Percentiles rank a stretch among this genome's conserved stretches.
These are phyloP conservation scores for Dysdera silvatica DNA, from an alignment of 1,140 invertebrate species.

Conservation along the genomic window DNA sequence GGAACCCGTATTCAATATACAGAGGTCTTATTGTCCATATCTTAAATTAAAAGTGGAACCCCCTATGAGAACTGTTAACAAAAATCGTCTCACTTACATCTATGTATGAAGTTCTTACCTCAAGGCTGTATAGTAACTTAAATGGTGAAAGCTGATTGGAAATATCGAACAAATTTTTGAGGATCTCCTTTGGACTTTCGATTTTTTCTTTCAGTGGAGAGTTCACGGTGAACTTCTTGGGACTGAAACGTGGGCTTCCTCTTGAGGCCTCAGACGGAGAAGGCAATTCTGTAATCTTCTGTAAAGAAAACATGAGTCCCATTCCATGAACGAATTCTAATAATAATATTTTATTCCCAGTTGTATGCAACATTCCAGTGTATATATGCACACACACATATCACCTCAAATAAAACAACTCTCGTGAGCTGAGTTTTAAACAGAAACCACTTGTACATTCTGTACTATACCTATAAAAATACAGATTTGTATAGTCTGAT, in stretches of 20 bases:
- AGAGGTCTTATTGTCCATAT: too few relatives aligned
- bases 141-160: conserved; percentile 46
- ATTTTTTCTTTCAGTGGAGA: conserved; percentile 29
- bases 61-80: too few relatives aligned
- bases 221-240: conserved; percentile 36
- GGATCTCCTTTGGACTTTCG: conserved; percentile 39
- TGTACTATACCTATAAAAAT: too few relatives aligned
- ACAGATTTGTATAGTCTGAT: too few relatives aligned
- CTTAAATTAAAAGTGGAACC: too few relatives aligned
- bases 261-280: conserved; percentile 22
- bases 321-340: neutral
- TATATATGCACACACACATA: too few relatives aligned
- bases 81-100: too few relatives aligned
- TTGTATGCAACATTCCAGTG: too few relatives aligned
- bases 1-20: too few relatives aligned
- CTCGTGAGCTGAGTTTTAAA: too few relatives aligned
- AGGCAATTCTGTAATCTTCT: conserved; percentile 27
- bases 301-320: conserved; percentile 8
- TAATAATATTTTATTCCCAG: neutral
- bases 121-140: conserved; percentile 50
- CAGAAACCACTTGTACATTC: too few relatives aligned
- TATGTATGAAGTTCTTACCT: conserved; percentile 45
- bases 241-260: conserved; percentile 40
- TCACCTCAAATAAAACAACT: too few relatives aligned
- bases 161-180: conserved; percentile 45